Evolutionary conservation across 2,888 invertebrate genomes (phyloP), one percentile per base, ranked within the genome.

Genomic region (Adelphocoris suturalis): DNA sequence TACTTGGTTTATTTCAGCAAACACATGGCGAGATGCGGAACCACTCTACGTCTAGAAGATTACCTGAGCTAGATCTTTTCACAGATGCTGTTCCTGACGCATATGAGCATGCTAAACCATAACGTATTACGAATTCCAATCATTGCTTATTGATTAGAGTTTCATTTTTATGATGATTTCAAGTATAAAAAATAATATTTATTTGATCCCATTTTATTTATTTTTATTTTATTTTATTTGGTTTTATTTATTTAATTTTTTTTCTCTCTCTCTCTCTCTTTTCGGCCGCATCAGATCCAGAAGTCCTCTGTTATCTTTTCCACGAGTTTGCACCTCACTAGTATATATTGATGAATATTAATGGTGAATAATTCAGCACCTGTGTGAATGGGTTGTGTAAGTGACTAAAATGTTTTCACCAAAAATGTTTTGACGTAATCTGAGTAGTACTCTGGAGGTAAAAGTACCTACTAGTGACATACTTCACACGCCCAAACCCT

Each of bases 21-120:
- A 90, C 52, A 86, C 89, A 57, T 90, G 90, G 90, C 52, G 90
- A 84, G 90, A 90, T 27, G 48, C 78, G n/a, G 90, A 90, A 28
- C 90, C 90, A 13, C 52, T 90, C 37, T 89, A 90, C 89, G 82
- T 89, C 37, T 89, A 88, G 57, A 81, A 81, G 23, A 48, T 48
- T 23, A 68, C 19, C 68, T 23, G 68, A 7, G 68, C 68, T 23
- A 13, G 68, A 68, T 68, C 19, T 23, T 19, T 68, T 3, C 23
- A 68, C 19, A 12, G 23, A 68, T 23, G 3, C 68, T 13, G 68
- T 68, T 23, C 27, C 23, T 57, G 37, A 37, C 37, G 23, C 23
- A 68, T 68, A 19, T 68, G 68, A 19, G 19, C 68, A 7, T 23
- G 68, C 68, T 23, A 23, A 68, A 68, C 68, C 23, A 68, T 68